Percentiles rank a stretch among this genome's conserved stretches.
Evolutionary conservation across 2,888 invertebrate species (phyloP).

Genomic region (Microctonus brassicae): DNA sequence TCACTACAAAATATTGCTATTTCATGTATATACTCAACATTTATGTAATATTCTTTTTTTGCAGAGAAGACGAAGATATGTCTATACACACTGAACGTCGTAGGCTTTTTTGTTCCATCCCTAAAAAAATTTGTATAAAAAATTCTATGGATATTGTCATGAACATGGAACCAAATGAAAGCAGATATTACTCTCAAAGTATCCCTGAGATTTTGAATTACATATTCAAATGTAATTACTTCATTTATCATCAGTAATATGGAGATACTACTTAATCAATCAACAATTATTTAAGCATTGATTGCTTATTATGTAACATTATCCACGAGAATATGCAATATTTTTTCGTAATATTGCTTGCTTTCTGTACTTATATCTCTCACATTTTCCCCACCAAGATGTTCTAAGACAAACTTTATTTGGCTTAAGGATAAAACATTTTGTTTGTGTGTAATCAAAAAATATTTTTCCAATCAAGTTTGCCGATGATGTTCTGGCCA

Average conservation of each 20-base stretch:
- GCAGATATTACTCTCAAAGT: neutral
- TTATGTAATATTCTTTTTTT: neutral
- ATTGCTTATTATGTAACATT: neutral
- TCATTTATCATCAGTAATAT: neutral
- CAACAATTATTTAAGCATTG: neutral
- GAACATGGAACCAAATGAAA: neutral
- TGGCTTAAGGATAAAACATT: slow-evolving; percentile 89
- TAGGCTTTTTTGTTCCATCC: neutral
- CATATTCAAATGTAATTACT: neutral
- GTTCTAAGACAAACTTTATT: slow-evolving; percentile 82
- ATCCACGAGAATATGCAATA: slow-evolving; percentile 73
- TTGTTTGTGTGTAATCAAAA: slow-evolving; percentile 95
- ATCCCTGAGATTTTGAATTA: slow-evolving; percentile 4
- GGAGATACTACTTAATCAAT: neutral
- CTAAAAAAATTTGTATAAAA: neutral
- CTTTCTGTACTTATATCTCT: slow-evolving; percentile 77
- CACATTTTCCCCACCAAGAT: slow-evolving; percentile 88
- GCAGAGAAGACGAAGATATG: slow-evolving; percentile 23
- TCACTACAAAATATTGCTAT: slow-evolving; percentile 34
- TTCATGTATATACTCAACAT: slow-evolving; percentile 10
- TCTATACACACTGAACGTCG: neutral
- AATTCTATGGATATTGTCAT: slow-evolving; percentile 19
- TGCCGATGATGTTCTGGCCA: slow-evolving; percentile 87
- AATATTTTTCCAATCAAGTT: slow-evolving; percentile 93
- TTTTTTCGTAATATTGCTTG: slow-evolving; percentile 83